Evolutionary conservation across 2,797 vertebrate genomes (phyloP).

Genomic region (Muscicapa striata): DNA sequence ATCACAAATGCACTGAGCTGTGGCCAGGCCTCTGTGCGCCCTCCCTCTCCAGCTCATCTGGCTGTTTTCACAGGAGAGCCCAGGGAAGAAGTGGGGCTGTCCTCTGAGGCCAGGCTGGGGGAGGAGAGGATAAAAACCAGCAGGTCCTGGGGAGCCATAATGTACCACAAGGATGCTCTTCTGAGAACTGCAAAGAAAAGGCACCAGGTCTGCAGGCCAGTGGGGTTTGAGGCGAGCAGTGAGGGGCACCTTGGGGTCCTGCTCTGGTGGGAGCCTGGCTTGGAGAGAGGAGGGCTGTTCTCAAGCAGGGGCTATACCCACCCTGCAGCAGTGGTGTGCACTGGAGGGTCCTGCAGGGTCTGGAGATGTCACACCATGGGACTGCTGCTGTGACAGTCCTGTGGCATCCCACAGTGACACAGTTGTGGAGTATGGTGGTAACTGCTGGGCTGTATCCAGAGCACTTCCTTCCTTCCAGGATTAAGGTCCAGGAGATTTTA

Average conservation of each 20-base stretch:
- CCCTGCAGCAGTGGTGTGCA: background rate
- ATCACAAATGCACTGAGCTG: background rate
- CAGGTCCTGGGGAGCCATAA: background rate
- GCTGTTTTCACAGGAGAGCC: background rate
- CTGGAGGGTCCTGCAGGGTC: background rate
- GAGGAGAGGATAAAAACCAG: background rate
- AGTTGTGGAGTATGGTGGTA: rapidly evolving
- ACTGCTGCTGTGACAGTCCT: background rate
- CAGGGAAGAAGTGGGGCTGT: background rate
- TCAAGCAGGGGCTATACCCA: background rate
- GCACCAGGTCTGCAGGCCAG: background rate
- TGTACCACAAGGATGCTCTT: background rate
- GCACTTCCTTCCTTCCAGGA: background rate
- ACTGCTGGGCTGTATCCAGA: background rate
- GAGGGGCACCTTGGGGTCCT: background rate
- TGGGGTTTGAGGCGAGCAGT: rapidly evolving
- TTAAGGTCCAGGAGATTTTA: background rate
- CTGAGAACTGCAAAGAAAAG: background rate
- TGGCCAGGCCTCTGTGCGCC: background rate
- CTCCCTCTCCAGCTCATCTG: background rate
- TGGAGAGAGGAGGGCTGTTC: background rate
- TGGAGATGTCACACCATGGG: background rate
- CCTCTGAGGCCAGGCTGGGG: background rate
- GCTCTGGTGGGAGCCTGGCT: background rate
- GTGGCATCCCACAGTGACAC: background rate